Evolutionary conservation across 2,888 invertebrate genomes (phyloP).

Genomic region (Habroteleia sp.): DNA sequence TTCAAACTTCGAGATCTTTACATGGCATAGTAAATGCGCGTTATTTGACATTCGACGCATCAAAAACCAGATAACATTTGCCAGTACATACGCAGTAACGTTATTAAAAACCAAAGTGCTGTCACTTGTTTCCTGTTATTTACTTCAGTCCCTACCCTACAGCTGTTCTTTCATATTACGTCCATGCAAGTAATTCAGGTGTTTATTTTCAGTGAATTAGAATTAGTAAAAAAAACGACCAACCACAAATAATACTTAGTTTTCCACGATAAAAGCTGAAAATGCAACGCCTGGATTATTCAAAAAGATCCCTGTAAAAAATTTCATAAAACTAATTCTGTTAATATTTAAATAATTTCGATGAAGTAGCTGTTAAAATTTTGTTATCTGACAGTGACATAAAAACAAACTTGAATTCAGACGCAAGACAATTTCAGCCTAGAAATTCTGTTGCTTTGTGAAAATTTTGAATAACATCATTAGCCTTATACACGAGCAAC

Average conservation of each 20-base stretch:
- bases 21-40: conserved; percentile 61
- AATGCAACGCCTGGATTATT: conserved; percentile 59
- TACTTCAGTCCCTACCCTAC: conserved; percentile 17
- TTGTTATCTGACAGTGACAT: too few species aligned
- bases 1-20: conserved; percentile 12
- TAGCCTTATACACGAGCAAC: conserved; percentile 51
- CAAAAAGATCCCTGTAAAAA: too few species aligned
- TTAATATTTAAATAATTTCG: too few species aligned
- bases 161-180: conserved; percentile 6
- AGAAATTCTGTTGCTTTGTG: too few species aligned
- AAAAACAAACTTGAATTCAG: too few species aligned
- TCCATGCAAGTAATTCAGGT: conserved; percentile 53
- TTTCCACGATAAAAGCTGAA: too few species aligned
- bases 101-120: conserved; percentile 29
- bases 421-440: too few species aligned
- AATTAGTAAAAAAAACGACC: conserved; percentile 5
- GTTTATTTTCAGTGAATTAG: conserved; percentile 24
- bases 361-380: too few species aligned
- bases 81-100: not conserved
- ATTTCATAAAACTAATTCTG: too few species aligned
- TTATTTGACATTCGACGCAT: not conserved
- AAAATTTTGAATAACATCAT: too few species aligned
- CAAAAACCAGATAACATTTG: conserved; percentile 7
- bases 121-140: conserved; percentile 11
- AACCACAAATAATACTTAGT: too few species aligned